Percentiles rank a stretch among this genome's conserved stretches.
Evolutionary conservation across 23 tunicate genomes (phyloP).

Genomic region (Aplidium turbinatum): DNA sequence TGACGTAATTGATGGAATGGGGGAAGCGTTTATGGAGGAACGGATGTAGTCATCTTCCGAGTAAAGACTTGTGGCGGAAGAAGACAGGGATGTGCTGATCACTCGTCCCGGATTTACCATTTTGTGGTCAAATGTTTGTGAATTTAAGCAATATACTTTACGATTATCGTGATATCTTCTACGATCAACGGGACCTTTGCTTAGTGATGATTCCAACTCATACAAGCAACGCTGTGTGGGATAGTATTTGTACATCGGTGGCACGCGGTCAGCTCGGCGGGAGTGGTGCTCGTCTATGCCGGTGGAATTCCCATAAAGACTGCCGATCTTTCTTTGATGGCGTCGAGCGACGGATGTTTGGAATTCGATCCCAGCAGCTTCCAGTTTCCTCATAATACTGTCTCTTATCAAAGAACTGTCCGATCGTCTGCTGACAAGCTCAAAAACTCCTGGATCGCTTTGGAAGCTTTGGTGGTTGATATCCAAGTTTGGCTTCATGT

Average conservation of each 20-base stretch:
- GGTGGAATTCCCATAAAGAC: not conserved
- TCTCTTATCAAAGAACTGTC: not conserved
- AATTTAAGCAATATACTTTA: constrained; percentile 20
- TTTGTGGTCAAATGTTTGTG: constrained; percentile 25
- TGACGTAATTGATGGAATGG: constrained; percentile 40
- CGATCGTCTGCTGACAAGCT: no score
- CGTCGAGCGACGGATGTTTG: not conserved
- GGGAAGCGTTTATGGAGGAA: not conserved
- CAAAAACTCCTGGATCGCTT: constrained; percentile 79
- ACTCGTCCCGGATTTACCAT: constrained; percentile 3
- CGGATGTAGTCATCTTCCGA: constrained; percentile 50
- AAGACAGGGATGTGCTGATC: constrained; percentile 65
- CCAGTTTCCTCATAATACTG: not conserved
- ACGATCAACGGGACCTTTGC: no score
- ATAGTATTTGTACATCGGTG: not conserved
- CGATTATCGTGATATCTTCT: constrained; percentile 5
- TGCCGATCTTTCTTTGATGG: not conserved
- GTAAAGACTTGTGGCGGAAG: constrained; percentile 66
- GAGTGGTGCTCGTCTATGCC: not conserved
- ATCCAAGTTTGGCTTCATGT: constrained; percentile 21
- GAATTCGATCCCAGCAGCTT: not conserved
- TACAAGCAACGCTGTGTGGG: not conserved
- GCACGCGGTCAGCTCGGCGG: not conserved
- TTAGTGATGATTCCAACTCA: not conserved
- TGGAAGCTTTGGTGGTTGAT: constrained; percentile 60